phyloP scores from a whole-genome alignment of 2,113 vertebrate genomes.

The Arothron firmamentum region DNA sequence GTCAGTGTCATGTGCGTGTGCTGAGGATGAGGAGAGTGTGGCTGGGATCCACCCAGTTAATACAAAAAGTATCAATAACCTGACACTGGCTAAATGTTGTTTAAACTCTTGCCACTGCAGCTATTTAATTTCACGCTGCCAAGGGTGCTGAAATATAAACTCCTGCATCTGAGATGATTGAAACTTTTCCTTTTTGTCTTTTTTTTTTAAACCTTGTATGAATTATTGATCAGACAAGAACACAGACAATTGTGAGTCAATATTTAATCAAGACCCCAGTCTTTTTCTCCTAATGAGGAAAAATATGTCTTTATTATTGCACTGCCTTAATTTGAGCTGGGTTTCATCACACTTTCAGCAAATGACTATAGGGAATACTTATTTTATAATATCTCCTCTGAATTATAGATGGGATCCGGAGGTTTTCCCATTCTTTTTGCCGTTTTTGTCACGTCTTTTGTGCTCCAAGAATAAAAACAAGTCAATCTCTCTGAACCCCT shows the following conservation, averaged over 20 bases:
- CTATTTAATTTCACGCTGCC: constrained; percentile 12
- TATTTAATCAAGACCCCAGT: constrained; percentile 70
- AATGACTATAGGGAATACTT: constrained; percentile 49
- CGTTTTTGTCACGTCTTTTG: constrained; percentile 10
- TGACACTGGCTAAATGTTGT: constrained; percentile 1
- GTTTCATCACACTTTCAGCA: constrained; percentile 58
- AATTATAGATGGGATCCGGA: constrained; percentile 57
- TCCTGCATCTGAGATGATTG: constrained; percentile 30
- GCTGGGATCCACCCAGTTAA: not conserved
- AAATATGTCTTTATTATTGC: constrained; percentile 61
- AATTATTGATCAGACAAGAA: constrained; percentile 71
- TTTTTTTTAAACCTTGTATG: constrained; percentile 42
- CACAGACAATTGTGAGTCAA: constrained; percentile 67
- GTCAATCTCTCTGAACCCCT: constrained; percentile 10
- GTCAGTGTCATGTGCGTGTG: not conserved
- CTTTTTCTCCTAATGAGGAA: constrained; percentile 46
- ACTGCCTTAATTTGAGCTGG: constrained; percentile 27
- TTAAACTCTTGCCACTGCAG: constrained; percentile 7
- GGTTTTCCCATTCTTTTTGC: constrained; percentile 29
- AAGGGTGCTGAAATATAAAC: constrained; percentile 30
- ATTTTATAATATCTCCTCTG: constrained; percentile 52
- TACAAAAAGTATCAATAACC: constrained; percentile 9
- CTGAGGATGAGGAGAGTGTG: constrained; percentile 15
- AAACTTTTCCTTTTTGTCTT: constrained; percentile 36
- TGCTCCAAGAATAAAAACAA: constrained; percentile 34